A percentile compares a stretch with the other conserved stretches of the same genome.
Evolutionary conservation across 2,888 invertebrate species (phyloP).

Genomic region (Napeogenes sylphis): DNA sequence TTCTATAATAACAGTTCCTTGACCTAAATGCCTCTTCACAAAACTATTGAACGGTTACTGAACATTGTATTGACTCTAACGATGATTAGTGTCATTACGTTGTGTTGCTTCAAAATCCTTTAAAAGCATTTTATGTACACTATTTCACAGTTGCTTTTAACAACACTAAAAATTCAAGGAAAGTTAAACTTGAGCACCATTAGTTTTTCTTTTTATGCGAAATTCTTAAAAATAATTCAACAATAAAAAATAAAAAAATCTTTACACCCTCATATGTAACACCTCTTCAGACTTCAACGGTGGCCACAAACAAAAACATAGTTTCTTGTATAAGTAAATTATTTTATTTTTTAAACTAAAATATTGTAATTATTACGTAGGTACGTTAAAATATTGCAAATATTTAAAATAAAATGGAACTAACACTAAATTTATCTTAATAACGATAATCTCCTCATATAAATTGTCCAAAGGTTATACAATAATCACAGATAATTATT

Average conservation of each 20-base stretch:
- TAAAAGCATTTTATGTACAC: background rate
- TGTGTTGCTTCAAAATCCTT: constrained; percentile 2
- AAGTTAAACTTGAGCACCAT: background rate
- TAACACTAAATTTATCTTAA: background rate
- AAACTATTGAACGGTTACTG: constrained; percentile 31
- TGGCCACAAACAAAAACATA: too few relatives aligned
- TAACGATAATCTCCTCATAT: background rate
- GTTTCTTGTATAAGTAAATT: too few relatives aligned
- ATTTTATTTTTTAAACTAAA: too few relatives aligned
- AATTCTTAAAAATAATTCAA: too few relatives aligned
- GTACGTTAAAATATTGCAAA: too few relatives aligned
- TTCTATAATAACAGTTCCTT: constrained; percentile 28
- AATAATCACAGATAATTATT: constrained; percentile 53
- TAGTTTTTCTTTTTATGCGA: background rate
- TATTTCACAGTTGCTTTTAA: background rate
- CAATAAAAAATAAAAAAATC: too few relatives aligned
- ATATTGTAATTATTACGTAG: too few relatives aligned
- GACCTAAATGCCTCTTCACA: constrained; percentile 28
- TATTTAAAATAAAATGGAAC: background rate
- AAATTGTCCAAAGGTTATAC: constrained; percentile 43
- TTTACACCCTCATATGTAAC: too few relatives aligned
- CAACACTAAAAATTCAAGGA: background rate
- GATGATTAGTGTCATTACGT: constrained; percentile 31
- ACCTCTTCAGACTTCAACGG: too few relatives aligned
- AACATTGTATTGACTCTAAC: constrained; percentile 27